Evolutionary conservation across 2,888 invertebrate genomes (phyloP).

Genomic region (Leucophora obtusa): DNA sequence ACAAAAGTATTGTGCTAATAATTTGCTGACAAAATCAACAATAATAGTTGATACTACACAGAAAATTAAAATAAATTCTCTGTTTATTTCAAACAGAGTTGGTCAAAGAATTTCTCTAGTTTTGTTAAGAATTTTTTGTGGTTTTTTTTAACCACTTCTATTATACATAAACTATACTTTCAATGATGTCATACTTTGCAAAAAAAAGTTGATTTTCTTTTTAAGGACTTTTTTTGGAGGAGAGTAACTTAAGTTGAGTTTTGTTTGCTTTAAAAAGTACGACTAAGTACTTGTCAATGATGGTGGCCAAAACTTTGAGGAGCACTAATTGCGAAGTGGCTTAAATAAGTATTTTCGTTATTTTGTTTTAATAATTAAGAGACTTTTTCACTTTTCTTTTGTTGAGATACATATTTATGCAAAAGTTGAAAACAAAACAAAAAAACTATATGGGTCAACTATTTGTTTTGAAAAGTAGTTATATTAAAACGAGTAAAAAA

Average conservation of each 20-base stretch:
- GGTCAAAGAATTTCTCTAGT: too few species aligned
- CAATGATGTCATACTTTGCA: too few species aligned
- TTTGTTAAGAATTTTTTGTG: too few species aligned
- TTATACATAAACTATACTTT: neutral
- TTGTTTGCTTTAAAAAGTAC: neutral
- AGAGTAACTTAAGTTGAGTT: too few species aligned
- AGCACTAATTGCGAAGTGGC: conserved; percentile 29
- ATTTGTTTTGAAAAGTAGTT: too few species aligned
- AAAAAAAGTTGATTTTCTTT: neutral
- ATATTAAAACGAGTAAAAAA: too few species aligned
- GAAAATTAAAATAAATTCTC: neutral
- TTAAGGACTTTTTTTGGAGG: neutral
- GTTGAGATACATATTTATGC: neutral
- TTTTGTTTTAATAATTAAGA: conserved; percentile 20
- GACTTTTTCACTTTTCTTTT: conserved; percentile 17
- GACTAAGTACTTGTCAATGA: neutral
- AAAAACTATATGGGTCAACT: too few species aligned
- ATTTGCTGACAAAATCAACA: neutral
- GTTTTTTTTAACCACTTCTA: too few species aligned
- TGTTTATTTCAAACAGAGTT: too few species aligned
- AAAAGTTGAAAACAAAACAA: too few species aligned
- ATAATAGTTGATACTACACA: neutral
- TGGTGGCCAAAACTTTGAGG: neutral
- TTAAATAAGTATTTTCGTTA: conserved; percentile 12
- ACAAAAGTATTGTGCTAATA: too few species aligned